Conservation (phyloP, 2,113 vertebrate genomes). For the Alethe diademata region DNA sequence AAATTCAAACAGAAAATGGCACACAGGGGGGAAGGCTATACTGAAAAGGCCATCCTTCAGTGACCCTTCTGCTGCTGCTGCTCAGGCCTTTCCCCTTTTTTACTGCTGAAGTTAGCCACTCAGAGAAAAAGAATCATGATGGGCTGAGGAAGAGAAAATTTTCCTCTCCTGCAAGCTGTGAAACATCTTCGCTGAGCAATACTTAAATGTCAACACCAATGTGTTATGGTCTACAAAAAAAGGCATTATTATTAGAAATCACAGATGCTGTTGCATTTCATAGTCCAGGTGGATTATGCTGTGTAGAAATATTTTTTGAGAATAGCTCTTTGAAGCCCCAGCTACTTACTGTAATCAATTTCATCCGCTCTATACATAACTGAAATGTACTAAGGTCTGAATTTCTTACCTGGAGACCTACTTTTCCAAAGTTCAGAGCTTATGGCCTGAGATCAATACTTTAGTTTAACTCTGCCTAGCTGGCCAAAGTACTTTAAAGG, state of each 20-base stretch:
- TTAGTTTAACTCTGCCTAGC: neutral
- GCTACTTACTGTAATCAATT: neutral
- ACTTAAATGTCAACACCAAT: conserved; percentile 18
- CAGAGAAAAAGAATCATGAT: neutral
- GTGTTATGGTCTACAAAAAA: neutral
- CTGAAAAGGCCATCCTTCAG: neutral
- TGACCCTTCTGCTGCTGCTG: neutral
- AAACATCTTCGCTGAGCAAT: conserved; percentile 15
- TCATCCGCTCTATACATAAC: neutral
- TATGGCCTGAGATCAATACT: neutral
- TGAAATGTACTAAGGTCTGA: neutral
- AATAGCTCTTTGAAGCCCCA: neutral
- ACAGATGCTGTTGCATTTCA: conserved; percentile 23
- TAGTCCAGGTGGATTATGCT: neutral
- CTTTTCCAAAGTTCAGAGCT: neutral
- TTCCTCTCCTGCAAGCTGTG: neutral
- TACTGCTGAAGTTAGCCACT: neutral
- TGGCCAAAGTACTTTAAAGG: neutral
- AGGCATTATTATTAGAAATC: conserved; percentile 23
- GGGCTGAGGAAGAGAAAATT: neutral
- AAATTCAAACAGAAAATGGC: neutral
- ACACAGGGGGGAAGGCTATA: neutral
- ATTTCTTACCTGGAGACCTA: neutral
- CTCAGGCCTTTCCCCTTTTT: neutral
- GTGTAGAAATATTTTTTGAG: neutral